Percentiles rank a stretch among this genome's conserved stretches.
Conservation (phyloP, 2,797 vertebrate species). For the Enteromius fasciolatus region DNA sequence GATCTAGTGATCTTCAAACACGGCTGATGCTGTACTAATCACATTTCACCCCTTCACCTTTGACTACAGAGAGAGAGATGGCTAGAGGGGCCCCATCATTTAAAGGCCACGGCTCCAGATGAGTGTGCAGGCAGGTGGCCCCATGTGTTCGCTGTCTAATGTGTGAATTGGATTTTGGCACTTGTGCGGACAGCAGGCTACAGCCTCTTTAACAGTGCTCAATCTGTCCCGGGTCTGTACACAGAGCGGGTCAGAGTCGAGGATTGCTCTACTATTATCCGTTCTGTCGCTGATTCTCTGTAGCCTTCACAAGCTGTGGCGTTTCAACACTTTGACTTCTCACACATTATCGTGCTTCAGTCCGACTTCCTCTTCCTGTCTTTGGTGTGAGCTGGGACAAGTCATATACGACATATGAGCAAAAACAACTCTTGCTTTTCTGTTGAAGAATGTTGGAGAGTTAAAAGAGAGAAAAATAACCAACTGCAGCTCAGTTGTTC, state of each 20-base stretch:
- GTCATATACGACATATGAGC: neutral
- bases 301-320: neutral
- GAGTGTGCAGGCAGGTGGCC: slow-evolving; percentile 21
- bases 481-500: neutral
- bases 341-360: neutral
- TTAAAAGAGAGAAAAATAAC: neutral
- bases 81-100: slow-evolving; percentile 6
- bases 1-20: neutral
- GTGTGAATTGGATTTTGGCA: slow-evolving; percentile 52
- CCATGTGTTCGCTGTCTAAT: slow-evolving; percentile 37
- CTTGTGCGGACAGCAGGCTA: slow-evolving; percentile 34
- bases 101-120: slow-evolving; percentile 37
- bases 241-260: neutral
- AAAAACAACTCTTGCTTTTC: neutral
- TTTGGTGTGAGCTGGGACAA: neutral
- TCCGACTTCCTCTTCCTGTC: neutral
- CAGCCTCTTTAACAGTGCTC: slow-evolving; percentile 37
- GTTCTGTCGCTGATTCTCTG: slow-evolving; percentile 1
- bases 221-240: slow-evolving; percentile 24
- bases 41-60: neutral
- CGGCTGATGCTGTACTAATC: slow-evolving; percentile 11
- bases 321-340: neutral
- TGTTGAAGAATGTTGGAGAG: slow-evolving; percentile 2
- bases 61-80: neutral
- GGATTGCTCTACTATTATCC: slow-evolving; percentile 7